A percentile compares a stretch with the other conserved stretches of the same genome.
phyloP scores from a whole-genome alignment of 2,888 invertebrate species.

The Tuta absoluta region DNA sequence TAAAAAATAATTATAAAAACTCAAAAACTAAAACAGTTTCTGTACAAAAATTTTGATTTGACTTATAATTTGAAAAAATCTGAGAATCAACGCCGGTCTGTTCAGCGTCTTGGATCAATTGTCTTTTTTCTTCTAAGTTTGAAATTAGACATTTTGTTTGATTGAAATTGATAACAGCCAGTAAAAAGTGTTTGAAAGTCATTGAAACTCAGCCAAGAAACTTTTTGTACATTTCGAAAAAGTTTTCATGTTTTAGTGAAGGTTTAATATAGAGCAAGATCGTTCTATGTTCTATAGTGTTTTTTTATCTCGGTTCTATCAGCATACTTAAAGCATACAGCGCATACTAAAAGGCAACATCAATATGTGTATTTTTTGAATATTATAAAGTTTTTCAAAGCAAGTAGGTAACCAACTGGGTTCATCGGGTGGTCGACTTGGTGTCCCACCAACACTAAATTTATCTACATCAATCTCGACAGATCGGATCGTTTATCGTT shows the following conservation, averaged over 20 bases:
- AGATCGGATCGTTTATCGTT: neutral
- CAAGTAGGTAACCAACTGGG: neutral
- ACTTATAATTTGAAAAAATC: conserved; percentile 75
- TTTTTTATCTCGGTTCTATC: no score
- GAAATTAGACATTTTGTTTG: conserved; percentile 42
- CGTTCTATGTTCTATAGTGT: no score
- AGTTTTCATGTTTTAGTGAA: neutral
- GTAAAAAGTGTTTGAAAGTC: neutral
- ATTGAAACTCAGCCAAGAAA: neutral
- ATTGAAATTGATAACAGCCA: conserved; percentile 24
- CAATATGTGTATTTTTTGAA: no score
- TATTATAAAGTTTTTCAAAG: no score
- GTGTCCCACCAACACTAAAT: no score
- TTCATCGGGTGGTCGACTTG: no score
- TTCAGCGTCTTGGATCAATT: conserved; percentile 62
- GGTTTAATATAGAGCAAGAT: no score
- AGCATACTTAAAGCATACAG: no score
- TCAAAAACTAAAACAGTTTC: conserved; percentile 55
- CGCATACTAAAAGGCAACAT: no score
- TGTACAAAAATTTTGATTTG: conserved; percentile 64
- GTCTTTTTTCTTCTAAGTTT: conserved; percentile 61
- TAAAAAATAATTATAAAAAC: conserved; percentile 58
- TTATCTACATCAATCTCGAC: no score
- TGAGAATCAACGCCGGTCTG: conserved; percentile 64
- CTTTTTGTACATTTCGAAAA: neutral